These are phyloP conservation scores for Drusus annulatus DNA, from an alignment of 1,140 invertebrate species.

Conservation along the genomic window DNA sequence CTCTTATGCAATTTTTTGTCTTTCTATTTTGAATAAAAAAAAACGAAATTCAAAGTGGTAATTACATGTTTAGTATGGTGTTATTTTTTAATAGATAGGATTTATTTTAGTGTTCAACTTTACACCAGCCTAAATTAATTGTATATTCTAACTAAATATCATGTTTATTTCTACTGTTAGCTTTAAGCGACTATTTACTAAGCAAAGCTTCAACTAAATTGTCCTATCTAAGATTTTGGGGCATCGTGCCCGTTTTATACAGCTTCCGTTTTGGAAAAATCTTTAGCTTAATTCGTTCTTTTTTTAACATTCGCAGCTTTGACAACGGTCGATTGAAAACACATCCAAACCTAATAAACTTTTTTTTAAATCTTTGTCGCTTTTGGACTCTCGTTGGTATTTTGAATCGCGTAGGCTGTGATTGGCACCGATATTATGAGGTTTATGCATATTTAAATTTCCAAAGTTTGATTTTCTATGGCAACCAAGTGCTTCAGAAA, in stretches of 20 bases:
- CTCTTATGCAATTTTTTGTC: too few relatives aligned
- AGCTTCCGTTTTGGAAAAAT: not conserved
- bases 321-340: not conserved
- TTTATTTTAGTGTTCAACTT: not conserved
- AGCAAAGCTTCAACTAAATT: constrained; percentile 27
- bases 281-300: not conserved
- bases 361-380: not conserved
- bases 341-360: not conserved
- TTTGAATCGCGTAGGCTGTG: too few relatives aligned
- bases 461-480: too few relatives aligned
- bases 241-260: not conserved
- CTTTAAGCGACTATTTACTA: not conserved
- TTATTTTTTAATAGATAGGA: not conserved
- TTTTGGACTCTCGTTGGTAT: not conserved
- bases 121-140: constrained; percentile 1
- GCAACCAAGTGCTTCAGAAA: too few relatives aligned
- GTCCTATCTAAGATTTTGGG: not conserved
- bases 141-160: not conserved
- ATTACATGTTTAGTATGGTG: not conserved
- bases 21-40: not conserved
- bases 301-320: not conserved
- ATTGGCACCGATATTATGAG: too few relatives aligned
- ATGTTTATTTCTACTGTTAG: not conserved
- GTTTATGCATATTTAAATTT: too few relatives aligned
- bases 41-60: not conserved